phyloP scores from a whole-genome alignment of 1,140 invertebrate genomes.

The Drosophila parabipectinata region DNA sequence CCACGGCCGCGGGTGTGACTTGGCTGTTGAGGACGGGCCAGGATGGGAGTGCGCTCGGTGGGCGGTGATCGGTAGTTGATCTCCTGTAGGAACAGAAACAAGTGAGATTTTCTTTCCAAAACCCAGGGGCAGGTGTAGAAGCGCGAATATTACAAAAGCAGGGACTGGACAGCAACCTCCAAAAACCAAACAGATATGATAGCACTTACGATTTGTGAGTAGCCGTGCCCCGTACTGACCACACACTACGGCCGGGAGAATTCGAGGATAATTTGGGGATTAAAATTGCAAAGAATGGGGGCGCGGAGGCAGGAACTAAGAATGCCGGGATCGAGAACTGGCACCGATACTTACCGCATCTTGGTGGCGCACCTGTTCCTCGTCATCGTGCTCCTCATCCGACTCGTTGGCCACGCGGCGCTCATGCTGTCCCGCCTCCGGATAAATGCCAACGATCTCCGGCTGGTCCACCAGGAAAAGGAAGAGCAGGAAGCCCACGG shows the following conservation, averaged over 20 bases:
- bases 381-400: slow-evolving; percentile 63
- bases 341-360: slow-evolving; percentile 63
- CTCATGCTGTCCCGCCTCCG: slow-evolving; percentile 67
- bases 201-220: slow-evolving; percentile 59
- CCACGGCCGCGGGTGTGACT: slow-evolving; percentile 71
- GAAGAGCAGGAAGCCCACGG: slow-evolving; percentile 92
- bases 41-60: slow-evolving; percentile 84
- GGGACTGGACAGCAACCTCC: slow-evolving; percentile 1
- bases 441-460: slow-evolving; percentile 87
- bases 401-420: slow-evolving; percentile 67
- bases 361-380: slow-evolving; percentile 47
- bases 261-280: slow-evolving; percentile 24
- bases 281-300: slow-evolving; percentile 18
- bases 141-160: slow-evolving; percentile 31
- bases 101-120: background rate
- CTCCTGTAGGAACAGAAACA: slow-evolving; percentile 78
- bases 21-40: slow-evolving; percentile 46
- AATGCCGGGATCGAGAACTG: background rate
- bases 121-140: background rate
- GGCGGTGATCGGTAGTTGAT: slow-evolving; percentile 80
- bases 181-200: slow-evolving; percentile 7
- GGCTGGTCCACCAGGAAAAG: slow-evolving; percentile 94
- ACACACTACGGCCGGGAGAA: slow-evolving; percentile 38
- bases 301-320: background rate
- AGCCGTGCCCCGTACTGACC: slow-evolving; percentile 35